Base-by-base conservation (phyloP, 1,140 invertebrate species). In the Achatina immaculata region DNA sequence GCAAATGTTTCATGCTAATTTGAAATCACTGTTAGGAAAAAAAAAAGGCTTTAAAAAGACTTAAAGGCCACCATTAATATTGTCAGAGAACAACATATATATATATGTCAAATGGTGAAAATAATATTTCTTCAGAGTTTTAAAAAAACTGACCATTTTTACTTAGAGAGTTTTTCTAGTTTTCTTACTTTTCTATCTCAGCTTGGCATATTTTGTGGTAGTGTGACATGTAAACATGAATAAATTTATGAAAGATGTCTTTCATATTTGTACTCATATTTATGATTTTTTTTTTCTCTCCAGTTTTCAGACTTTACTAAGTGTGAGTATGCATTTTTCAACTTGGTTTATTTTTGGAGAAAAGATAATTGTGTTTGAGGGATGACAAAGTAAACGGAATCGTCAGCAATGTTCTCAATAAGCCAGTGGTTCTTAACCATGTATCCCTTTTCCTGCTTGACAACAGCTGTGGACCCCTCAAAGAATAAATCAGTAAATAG, bases 271-370 rank as follows among this genome's bases (percentile, higher is more conserved):
- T n/a, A n/a, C n/a, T n/a, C n/a, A n/a, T n/a, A 9, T 16, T 66
- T 16, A 66, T 19, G 19, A n/a, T 14, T 14, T 66, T 81, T 58
- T 69, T 85, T 78, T 83, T 81, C 62, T 77, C 85, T 86, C 62
- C 87, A 89, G 88, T 78, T 89, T 89, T 73, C 84, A 85, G 82
- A 88, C 88, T 31, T 75, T 89, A 58, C 69, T 86, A 36, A 82
- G 83, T 65, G 88, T 89, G 82, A 89, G 86, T 86, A 84, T 19
- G 19, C n/a, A 16, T 38, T 68, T 9, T 16, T 36, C n/a, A n/a
- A n/a, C n/a, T n/a, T n/a, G n/a, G n/a, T n/a, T n/a, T n/a, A n/a
- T n/a, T n/a, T 73, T 68, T 16, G 0, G 34, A 48, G 38, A 28
- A 19, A 40, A 48, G 16, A 31, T 55, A 43, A 21, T 65, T 65